Percentiles rank a stretch among this genome's conserved stretches.
phyloP scores from a whole-genome alignment of 2,113 vertebrate genomes.

The Protobothrops flavoviridis region DNA sequence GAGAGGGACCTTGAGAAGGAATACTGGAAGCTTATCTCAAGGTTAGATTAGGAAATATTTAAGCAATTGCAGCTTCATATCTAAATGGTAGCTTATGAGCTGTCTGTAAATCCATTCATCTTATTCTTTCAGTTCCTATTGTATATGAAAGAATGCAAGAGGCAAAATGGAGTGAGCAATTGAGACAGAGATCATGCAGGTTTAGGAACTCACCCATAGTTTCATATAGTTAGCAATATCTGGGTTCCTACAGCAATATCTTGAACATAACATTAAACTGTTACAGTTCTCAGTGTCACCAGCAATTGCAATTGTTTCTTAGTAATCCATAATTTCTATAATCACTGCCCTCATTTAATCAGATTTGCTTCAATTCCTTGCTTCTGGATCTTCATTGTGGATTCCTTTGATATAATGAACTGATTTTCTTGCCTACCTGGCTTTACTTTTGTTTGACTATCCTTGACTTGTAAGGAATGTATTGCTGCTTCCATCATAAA shows the following conservation, averaged over 20 bases:
- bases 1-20: neutral
- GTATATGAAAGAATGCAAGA: neutral
- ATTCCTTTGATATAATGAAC: neutral
- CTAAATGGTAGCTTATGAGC: neutral
- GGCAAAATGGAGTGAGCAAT: neutral
- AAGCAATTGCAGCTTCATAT: neutral
- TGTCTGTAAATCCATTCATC: neutral
- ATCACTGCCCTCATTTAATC: neutral
- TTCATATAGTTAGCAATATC: neutral
- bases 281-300: neutral
- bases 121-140: neutral
- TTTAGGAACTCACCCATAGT: neutral
- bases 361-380: neutral
- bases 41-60: neutral
- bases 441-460: neutral
- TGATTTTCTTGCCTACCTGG: neutral
- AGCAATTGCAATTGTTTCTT: neutral
- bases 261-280: neutral
- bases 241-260: neutral
- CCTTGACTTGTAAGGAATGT: neutral
- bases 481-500: neutral
- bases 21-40: neutral
- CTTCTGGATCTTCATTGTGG: neutral
- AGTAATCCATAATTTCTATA: neutral
- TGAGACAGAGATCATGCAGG: neutral